A percentile compares a stretch with the other conserved stretches of the same genome.
These are phyloP conservation scores for Octomys mimax DNA, from an alignment of 2,797 vertebrate genomes.

Conservation along the genomic window DNA sequence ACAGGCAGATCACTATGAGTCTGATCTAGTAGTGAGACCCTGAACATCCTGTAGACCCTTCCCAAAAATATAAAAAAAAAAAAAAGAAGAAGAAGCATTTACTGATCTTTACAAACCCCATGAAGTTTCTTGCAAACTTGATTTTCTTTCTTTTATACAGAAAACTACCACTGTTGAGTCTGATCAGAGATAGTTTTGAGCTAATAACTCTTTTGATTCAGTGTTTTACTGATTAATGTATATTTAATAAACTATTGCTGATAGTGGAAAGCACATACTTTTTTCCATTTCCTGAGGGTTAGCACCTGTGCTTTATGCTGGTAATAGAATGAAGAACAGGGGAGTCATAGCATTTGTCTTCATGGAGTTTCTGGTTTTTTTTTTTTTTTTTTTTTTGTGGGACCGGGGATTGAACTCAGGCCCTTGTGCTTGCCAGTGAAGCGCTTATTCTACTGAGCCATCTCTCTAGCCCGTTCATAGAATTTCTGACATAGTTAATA, in stretches of 20 bases:
- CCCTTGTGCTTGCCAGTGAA: no score
- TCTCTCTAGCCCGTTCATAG: not conserved
- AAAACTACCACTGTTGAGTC: not conserved
- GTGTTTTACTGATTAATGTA: not conserved
- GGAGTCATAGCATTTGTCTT: not conserved
- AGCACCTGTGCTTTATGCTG: not conserved
- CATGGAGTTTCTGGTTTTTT: not conserved
- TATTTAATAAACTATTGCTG: not conserved
- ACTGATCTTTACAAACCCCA: not conserved
- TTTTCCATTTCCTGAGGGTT: not conserved
- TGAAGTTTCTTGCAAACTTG: not conserved
- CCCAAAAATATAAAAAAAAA: no score
- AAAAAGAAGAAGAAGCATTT: not conserved
- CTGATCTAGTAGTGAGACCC: no score
- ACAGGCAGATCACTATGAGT: no score
- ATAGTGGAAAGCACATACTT: not conserved
- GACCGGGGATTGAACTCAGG: no score
- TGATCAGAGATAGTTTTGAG: not conserved
- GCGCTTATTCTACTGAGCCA: no score
- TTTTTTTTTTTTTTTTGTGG: no score
- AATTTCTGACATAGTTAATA: not conserved
- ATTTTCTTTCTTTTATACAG: not conserved
- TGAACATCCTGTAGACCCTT: no score
- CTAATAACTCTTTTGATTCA: not conserved
- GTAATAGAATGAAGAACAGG: not conserved